A percentile compares a stretch with the other conserved stretches of the same genome.
phyloP scores from a whole-genome alignment of 2,888 invertebrate species.

The Asteroscopus sphinx region DNA sequence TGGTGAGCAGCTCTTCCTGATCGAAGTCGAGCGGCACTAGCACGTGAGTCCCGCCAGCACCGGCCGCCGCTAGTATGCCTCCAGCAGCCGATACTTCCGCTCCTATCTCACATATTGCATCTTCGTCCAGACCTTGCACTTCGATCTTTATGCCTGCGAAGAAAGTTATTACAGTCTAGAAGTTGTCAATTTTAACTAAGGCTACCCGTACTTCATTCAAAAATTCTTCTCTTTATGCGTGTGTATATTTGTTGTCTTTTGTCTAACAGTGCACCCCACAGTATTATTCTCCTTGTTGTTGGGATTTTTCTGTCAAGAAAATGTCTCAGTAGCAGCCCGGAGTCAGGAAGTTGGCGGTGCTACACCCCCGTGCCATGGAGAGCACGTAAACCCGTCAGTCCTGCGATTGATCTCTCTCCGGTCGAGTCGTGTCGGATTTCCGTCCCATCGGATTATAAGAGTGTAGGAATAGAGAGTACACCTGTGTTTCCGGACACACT shows the following conservation, averaged over 20 bases:
- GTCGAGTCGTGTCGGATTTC: constrained; percentile 9
- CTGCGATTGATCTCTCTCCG: constrained; percentile 5
- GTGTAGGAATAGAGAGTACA: too few species aligned
- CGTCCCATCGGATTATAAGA: constrained; percentile 7
- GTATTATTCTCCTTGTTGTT: too few species aligned
- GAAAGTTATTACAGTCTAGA: neutral
- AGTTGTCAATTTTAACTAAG: too few species aligned
- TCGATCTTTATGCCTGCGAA: constrained; percentile 78
- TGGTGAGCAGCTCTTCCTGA: constrained; percentile 73
- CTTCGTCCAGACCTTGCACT: constrained; percentile 86
- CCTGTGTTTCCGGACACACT: constrained; percentile 2
- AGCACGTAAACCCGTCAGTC: too few species aligned
- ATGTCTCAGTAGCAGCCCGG: too few species aligned
- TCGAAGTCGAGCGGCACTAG: constrained; percentile 84
- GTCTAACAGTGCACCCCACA: too few species aligned
- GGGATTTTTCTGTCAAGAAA: too few species aligned
- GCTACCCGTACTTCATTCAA: too few species aligned
- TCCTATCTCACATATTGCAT: constrained; percentile 83
- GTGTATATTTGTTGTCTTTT: too few species aligned
- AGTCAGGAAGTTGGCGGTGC: too few species aligned
- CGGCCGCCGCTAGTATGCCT: constrained; percentile 72
- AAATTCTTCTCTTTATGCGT: too few species aligned
- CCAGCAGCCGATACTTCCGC: constrained; percentile 80
- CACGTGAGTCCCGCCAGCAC: constrained; percentile 71
- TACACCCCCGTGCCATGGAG: too few species aligned